These are phyloP conservation scores for Heterodera carotae DNA, from an alignment of 1,140 invertebrate species.

Conservation along the genomic window DNA sequence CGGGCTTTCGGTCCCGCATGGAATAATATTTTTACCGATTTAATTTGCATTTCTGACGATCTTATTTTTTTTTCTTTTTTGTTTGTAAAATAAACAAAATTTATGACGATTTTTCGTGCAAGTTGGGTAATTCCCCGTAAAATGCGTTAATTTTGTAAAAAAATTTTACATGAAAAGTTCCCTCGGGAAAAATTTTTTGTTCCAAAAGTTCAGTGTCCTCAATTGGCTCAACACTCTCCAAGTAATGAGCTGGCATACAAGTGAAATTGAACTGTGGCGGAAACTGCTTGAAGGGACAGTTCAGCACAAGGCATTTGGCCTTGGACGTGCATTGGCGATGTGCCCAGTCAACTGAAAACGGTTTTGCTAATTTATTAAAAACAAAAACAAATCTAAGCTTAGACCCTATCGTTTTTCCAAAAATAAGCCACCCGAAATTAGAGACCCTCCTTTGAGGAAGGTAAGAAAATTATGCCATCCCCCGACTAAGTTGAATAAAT, in stretches of 20 bases:
- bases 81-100: too few relatives aligned
- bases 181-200: constrained; percentile 35
- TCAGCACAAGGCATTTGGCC: constrained; percentile 51
- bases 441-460: too few relatives aligned
- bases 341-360: constrained; percentile 58
- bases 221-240: constrained; percentile 48
- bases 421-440: too few relatives aligned
- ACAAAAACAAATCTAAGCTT: not conserved
- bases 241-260: constrained; percentile 49
- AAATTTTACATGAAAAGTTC: not conserved
- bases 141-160: not conserved
- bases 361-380: constrained; percentile 28
- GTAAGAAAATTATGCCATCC: too few relatives aligned
- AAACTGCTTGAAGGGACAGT: constrained; percentile 59
- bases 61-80: too few relatives aligned
- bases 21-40: too few relatives aligned
- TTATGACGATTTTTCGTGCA: too few relatives aligned
- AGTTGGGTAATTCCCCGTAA: too few relatives aligned
- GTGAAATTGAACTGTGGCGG: constrained; percentile 41
- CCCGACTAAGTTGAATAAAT: too few relatives aligned
- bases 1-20: too few relatives aligned
- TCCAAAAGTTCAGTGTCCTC: constrained; percentile 53
- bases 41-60: too few relatives aligned
- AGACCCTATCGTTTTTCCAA: too few relatives aligned
- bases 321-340: constrained; percentile 51